Evolutionary conservation across 2,888 invertebrate genomes (phyloP).

Genomic region (Dicyrtoma fusca): DNA sequence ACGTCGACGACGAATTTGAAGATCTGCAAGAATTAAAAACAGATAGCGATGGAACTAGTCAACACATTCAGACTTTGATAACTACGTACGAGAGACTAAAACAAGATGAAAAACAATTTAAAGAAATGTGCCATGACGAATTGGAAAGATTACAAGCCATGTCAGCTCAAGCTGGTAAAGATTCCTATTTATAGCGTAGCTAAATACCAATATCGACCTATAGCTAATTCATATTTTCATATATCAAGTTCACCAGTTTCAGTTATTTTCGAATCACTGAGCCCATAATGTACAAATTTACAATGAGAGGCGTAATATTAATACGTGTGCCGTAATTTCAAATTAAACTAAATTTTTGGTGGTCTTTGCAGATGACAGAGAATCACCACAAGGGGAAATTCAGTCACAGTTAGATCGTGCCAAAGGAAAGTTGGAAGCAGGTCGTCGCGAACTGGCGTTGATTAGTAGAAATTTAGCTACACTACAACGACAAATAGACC

Average conservation of each 20-base stretch:
- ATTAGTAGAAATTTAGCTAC: conserved; percentile 77
- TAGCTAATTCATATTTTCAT: too few relatives aligned
- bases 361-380: conserved; percentile 42
- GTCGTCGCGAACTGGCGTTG: conserved; percentile 74
- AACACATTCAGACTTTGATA: conserved; percentile 45
- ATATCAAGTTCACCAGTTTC: too few relatives aligned
- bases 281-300: too few relatives aligned
- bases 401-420: conserved; percentile 64
- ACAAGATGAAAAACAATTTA: conserved; percentile 73
- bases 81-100: conserved; percentile 68
- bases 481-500: conserved; percentile 84
- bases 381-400: conserved; percentile 47
- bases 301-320: too few relatives aligned
- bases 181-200: too few relatives aligned
- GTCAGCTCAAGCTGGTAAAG: conserved; percentile 44
- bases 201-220: too few relatives aligned
- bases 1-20: conserved; percentile 31
- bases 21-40: conserved; percentile 36
- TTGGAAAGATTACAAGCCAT: conserved; percentile 63
- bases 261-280: too few relatives aligned
- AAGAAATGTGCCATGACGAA: conserved; percentile 73
- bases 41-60: conserved; percentile 33
- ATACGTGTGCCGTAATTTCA: too few relatives aligned
- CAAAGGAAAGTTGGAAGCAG: conserved; percentile 65
- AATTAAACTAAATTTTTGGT: not conserved